Conservation (phyloP, 1,140 invertebrate species). For the Hycleus cichorii region DNA sequence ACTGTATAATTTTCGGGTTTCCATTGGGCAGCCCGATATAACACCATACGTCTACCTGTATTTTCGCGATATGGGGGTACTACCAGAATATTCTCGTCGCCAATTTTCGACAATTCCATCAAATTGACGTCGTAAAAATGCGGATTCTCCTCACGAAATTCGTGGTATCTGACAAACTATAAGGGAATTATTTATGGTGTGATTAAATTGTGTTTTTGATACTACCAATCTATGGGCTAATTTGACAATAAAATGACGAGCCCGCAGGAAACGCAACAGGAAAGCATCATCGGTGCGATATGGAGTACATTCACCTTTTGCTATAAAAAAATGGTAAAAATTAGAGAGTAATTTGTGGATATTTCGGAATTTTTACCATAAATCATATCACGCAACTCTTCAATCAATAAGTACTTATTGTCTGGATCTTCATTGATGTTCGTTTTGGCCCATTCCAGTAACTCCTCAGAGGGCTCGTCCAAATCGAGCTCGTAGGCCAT, state of each 20-base stretch:
- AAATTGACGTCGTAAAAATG: conserved; percentile 60
- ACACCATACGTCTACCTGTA: conserved; percentile 56
- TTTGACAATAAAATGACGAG: conserved; percentile 71
- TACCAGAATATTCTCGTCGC: conserved; percentile 59
- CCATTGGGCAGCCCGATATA: conserved; percentile 66
- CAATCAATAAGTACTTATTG: conserved; percentile 40
- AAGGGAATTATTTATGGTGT: not conserved
- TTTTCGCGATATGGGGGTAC: conserved; percentile 69
- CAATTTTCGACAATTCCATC: conserved; percentile 55
- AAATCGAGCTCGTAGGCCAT: conserved; percentile 25
- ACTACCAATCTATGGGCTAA: conserved; percentile 70
- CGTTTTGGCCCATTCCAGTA: conserved; percentile 34
- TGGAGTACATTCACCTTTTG: conserved; percentile 63
- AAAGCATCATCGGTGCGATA: conserved; percentile 75
- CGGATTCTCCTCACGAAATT: conserved; percentile 66
- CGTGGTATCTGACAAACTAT: conserved; percentile 67
- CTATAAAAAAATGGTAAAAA: conserved; percentile 42
- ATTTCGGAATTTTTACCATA: conserved; percentile 52
- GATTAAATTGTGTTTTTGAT: not conserved
- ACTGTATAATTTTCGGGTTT: conserved; percentile 56
- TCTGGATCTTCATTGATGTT: conserved; percentile 48
- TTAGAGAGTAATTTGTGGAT: not conserved
- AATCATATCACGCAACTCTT: conserved; percentile 66
- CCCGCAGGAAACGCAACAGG: conserved; percentile 73
- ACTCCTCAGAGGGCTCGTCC: conserved; percentile 26